Base-by-base conservation (phyloP, 2,797 vertebrate species). In the Lepus townsendii region DNA sequence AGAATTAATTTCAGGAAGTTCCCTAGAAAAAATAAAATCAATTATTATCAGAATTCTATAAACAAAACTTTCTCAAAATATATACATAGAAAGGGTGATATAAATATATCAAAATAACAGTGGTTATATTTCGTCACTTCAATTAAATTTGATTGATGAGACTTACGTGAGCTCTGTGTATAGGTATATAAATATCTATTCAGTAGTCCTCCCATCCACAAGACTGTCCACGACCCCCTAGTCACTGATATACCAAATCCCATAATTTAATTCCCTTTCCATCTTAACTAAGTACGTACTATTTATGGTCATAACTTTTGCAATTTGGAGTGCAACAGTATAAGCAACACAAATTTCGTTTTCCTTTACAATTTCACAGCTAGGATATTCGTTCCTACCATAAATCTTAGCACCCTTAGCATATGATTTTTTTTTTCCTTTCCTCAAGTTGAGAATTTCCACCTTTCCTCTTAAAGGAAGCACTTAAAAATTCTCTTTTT, bases 21-120 rank as follows among this genome's bases (percentile, higher is more conserved):
- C 57, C 19, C 24, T 8, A 92, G 27, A 60, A 79, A 86, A 88
- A 83, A 76, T 47, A 22, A 71, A 93, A 80, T 47, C 68, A 72
- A 63, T 38, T 87, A 57, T 72, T 57, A 76, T 50, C 75, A 88
- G 92, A 95, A 54, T 83, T 50, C 13, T 88, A 7, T 62, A 82
- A 71, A n/a, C 13, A 62, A 83, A 87, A 52, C 3, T 57, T 77
- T 52, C 16, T 95, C 38, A 95, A 89, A 80, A 79, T 72, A 86
- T 32, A 17, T 19, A 92, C 63, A 73, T 27, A 52, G 26, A 54
- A 86, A 90, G 82, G 12, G 26, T 75, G 26, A 7, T 17, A 62
- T 83, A 75, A 38, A 32, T 47, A 75, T 13, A 87, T 62, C 6
- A 82, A 87, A 91, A 32, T 54, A 63, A 78, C 54, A 30, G 5